Percentiles rank a stretch among this genome's conserved stretches.
Conservation (phyloP, 2,113 vertebrate species). For the Melanerpes aurifrons region DNA sequence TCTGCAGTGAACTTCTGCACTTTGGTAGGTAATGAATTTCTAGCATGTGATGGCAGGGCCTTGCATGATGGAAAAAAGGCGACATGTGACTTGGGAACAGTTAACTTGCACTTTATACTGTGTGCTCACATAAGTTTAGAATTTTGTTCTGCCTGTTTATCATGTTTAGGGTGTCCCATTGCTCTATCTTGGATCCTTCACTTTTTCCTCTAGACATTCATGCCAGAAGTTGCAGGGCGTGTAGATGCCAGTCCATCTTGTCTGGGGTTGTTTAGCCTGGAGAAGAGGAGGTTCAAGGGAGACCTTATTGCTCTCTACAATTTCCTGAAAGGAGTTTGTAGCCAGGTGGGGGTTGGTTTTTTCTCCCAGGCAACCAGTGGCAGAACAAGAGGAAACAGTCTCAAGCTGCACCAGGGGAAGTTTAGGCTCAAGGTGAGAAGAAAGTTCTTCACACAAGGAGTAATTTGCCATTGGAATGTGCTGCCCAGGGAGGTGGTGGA, state of each 20-base stretch:
- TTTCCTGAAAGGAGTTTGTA: no score
- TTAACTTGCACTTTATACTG: background rate
- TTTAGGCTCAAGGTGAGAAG: no score
- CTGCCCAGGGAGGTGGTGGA: no score
- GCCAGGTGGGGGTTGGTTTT: no score
- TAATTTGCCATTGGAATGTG: no score
- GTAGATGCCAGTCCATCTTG: background rate
- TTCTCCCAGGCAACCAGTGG: no score
- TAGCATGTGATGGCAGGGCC: background rate
- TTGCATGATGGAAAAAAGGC: background rate
- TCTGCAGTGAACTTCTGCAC: background rate
- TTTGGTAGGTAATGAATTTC: background rate
- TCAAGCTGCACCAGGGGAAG: no score
- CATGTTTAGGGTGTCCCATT: background rate
- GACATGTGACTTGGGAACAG: background rate
- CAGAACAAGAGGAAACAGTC: no score
- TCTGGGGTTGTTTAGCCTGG: no score
- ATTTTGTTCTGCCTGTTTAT: background rate
- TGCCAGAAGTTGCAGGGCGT: background rate
- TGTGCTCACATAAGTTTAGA: background rate
- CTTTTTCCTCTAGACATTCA: background rate
- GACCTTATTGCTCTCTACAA: no score
- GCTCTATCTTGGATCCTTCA: background rate
- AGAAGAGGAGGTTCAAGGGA: no score
- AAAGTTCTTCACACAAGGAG: no score